phyloP scores from a whole-genome alignment of 2,797 vertebrate species.

The Rhadinocentrus ornatus region DNA sequence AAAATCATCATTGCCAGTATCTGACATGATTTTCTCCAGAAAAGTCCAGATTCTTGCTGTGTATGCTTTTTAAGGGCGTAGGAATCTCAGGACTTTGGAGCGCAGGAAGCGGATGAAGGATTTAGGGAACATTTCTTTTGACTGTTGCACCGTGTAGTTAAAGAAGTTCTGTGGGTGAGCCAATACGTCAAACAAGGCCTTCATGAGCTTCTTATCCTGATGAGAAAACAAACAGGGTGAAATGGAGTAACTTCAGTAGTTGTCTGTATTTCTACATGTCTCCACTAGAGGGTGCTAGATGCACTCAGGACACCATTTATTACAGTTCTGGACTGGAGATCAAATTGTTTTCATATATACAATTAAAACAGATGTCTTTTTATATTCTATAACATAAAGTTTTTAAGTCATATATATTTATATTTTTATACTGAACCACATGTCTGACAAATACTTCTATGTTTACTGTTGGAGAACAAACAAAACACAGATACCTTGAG shows the following conservation, averaged over 20 bases:
- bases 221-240: constrained; percentile 14
- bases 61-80: constrained; percentile 88
- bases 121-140: constrained; percentile 98
- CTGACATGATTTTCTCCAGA: constrained; percentile 38
- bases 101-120: constrained; percentile 97
- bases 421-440: background rate
- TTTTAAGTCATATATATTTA: background rate
- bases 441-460: background rate
- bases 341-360: background rate
- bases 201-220: constrained; percentile 99
- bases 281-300: constrained; percentile 62
- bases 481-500: constrained; percentile 87
- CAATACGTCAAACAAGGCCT: constrained; percentile 95
- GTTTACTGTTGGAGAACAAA: background rate
- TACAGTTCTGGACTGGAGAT: background rate
- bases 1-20: constrained; percentile 45
- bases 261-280: constrained; percentile 28
- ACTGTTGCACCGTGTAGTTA: constrained; percentile 98
- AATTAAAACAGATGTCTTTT: background rate
- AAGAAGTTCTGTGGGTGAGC: constrained; percentile 99
- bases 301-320: background rate
- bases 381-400: background rate
- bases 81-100: constrained; percentile 96
- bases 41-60: constrained; percentile 17
- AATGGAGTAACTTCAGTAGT: background rate